A percentile compares a stretch with the other conserved stretches of the same genome.
Evolutionary conservation across 2,888 invertebrate genomes (phyloP).

Genomic region (Formica aserva): DNA sequence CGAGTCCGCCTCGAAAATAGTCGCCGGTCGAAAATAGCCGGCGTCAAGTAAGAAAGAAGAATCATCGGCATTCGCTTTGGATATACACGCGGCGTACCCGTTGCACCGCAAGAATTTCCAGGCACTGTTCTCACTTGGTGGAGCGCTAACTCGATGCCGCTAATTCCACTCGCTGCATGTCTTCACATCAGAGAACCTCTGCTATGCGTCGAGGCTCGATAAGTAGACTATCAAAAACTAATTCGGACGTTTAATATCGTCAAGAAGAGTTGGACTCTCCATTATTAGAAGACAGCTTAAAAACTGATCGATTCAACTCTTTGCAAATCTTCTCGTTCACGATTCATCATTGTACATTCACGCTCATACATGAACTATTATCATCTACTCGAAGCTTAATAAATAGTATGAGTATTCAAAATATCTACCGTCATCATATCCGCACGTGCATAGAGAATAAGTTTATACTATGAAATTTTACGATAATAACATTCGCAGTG

Average conservation of each 20-base stretch:
- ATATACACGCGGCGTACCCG: constrained; percentile 57
- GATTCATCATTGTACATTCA: background rate
- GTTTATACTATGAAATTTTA: background rate
- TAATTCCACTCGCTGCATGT: constrained; percentile 27
- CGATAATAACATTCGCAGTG: background rate
- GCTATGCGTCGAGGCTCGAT: constrained; percentile 3
- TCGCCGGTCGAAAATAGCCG: constrained; percentile 83
- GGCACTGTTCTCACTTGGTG: constrained; percentile 63
- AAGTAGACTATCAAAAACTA: background rate
- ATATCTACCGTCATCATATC: background rate
- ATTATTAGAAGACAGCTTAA: background rate
- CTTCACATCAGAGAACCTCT: background rate
- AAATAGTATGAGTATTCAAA: background rate
- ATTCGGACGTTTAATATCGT: background rate
- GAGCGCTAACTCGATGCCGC: constrained; percentile 6
- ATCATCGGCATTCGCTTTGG: constrained; percentile 75
- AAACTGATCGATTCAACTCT: background rate
- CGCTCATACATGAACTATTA: background rate
- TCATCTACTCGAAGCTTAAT: background rate
- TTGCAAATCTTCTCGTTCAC: background rate
- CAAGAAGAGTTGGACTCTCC: background rate
- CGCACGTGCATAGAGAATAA: background rate
- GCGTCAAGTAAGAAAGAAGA: constrained; percentile 80
- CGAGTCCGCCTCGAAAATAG: constrained; percentile 83
- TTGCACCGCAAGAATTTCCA: constrained; percentile 72